phyloP scores from a whole-genome alignment of 2,113 vertebrate species.

The Prionailurus bengalensis region DNA sequence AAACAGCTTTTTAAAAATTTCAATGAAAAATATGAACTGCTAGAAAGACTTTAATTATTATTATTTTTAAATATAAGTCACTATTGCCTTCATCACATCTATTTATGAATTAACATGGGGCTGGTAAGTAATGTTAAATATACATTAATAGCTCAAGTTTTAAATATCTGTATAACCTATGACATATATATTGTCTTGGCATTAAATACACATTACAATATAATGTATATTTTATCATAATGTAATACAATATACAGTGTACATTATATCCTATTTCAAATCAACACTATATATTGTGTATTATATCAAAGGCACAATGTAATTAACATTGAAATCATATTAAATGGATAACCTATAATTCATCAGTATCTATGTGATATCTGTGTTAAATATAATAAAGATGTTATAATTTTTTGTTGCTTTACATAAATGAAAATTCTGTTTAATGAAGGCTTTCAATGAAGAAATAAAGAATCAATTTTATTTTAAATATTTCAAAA shows the following conservation, averaged over 20 bases:
- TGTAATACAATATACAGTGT: background rate
- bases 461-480: background rate
- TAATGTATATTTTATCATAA: background rate
- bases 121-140: background rate
- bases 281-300: background rate
- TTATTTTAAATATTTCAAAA: background rate
- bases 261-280: background rate
- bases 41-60: background rate
- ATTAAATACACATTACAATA: background rate
- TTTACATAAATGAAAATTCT: background rate
- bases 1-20: background rate
- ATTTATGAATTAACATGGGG: background rate
- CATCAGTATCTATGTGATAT: background rate
- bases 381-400: background rate
- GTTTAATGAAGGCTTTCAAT: background rate
- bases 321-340: background rate
- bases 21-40: background rate
- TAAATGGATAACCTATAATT: background rate
- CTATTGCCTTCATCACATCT: background rate
- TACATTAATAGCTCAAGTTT: background rate
- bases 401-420: background rate
- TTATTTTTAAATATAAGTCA: background rate
- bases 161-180: background rate
- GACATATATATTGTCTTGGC: background rate
- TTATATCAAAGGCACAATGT: background rate